A percentile compares a stretch with the other conserved stretches of the same genome.
Conservation (phyloP, 2,797 vertebrate genomes). For the Poeciliopsis turneri region DNA sequence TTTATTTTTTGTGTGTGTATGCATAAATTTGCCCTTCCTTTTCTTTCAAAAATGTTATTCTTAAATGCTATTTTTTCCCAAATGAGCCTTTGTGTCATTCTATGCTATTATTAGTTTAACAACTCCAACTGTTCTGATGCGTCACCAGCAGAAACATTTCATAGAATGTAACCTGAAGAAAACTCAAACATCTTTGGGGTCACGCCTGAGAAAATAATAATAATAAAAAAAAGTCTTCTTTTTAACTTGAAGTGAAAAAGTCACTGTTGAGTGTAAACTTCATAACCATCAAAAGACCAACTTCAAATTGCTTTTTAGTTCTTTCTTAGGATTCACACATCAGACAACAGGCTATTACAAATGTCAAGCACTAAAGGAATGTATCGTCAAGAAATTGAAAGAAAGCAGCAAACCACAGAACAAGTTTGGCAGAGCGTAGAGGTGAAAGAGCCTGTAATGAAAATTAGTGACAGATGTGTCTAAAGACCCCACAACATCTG, state of each 20-base stretch:
- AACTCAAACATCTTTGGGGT: not conserved
- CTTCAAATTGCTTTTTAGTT: not conserved
- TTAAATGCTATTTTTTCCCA: not conserved
- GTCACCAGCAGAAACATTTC: not conserved
- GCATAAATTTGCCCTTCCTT: conserved; percentile 17
- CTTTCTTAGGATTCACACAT: not conserved
- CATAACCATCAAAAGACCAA: not conserved
- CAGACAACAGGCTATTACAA: not conserved
- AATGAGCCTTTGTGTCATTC: not conserved
- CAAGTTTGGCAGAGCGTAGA: not conserved
- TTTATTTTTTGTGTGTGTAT: conserved; percentile 43
- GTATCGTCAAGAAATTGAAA: not conserved
- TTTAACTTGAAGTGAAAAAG: not conserved
- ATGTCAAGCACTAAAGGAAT: not conserved
- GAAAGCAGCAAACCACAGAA: not conserved
- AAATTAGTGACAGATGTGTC: not conserved
- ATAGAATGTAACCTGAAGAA: not conserved
- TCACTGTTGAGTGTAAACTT: not conserved
- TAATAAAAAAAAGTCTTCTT: not conserved
- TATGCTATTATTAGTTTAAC: not conserved
- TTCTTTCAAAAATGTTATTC: not conserved
- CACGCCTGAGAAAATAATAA: not conserved
- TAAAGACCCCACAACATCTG: not conserved
- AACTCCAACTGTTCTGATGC: not conserved
- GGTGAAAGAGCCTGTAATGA: not conserved